Evolutionary conservation across 1,140 invertebrate species (phyloP).

Genomic region (Pararge aegeria): DNA sequence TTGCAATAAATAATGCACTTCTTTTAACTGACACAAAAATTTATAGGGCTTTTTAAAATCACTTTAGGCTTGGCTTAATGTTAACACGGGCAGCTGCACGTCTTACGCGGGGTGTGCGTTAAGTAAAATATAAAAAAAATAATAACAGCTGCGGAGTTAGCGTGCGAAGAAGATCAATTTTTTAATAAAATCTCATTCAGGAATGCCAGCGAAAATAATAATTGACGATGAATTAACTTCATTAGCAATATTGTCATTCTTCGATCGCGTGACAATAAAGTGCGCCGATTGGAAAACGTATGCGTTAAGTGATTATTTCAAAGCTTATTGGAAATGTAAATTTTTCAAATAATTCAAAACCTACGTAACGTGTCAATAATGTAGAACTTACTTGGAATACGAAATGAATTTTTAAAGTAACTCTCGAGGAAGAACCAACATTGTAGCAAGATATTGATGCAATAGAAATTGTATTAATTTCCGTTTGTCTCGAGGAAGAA

Average conservation of each 20-base stretch:
- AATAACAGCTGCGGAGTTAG: constrained; percentile 41
- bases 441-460: too few relatives aligned
- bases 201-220: constrained; percentile 28
- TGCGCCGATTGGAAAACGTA: constrained; percentile 1
- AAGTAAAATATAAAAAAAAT: constrained; percentile 43
- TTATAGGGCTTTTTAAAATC: constrained; percentile 42
- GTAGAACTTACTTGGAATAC: too few relatives aligned
- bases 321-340: neutral
- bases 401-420: too few relatives aligned
- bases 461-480: too few relatives aligned
- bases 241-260: constrained; percentile 1
- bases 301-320: neutral
- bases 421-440: too few relatives aligned
- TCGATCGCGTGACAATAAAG: constrained; percentile 1
- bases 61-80: constrained; percentile 34
- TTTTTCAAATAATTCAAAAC: too few relatives aligned
- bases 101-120: constrained; percentile 38
- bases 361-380: too few relatives aligned
- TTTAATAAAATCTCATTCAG: constrained; percentile 8
- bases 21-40: constrained; percentile 35
- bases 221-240: constrained; percentile 17
- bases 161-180: constrained; percentile 25
- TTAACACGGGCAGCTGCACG: constrained; percentile 44
- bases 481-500: too few relatives aligned
- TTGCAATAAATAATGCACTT: constrained; percentile 34